Base-by-base conservation (phyloP, 2,113 vertebrate species). In the Amia ocellicauda region DNA sequence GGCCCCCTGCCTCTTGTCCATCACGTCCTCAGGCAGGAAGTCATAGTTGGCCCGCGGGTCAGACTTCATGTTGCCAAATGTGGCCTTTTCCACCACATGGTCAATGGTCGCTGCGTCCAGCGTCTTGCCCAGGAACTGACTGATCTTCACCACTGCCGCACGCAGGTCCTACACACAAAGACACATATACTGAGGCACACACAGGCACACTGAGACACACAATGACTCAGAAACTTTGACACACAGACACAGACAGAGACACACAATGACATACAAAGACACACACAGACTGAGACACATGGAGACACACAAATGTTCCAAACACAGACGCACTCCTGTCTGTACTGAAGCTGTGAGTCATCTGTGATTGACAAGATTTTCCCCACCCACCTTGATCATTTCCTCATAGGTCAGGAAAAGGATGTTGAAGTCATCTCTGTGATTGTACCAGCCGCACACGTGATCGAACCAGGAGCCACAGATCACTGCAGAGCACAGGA, bases 371-470 rank as follows among this genome's bases (percentile, higher is more conserved):
- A n/a, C n/a, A n/a, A n/a, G n/a, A n/a, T n/a, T n/a, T n/a, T n/a
- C 19, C 17, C 24, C 20, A 23, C 62, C 74, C 72, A 84, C 80
- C 79, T 80, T 86, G 61, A 79, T 85, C 83, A 87, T 80, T 7
- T 85, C 84, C 62, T 89, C 82, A 28, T 75, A 89, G 3, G 69
- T 76, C 42, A 86, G 53, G 63, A 88, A 88, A 2, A 85, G 60
- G 51, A 86, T 84, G 47, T 74, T 83, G 72, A 84, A 88, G 28
- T 85, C 73, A 27, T 77, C 67, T 60, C 60, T 83, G 28, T 87
- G 74, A 19, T 54, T 60, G 41, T 62, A 78, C 81, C 83, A 83
- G 60, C 76, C 80, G 69, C 24, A 64, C 24, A 86, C 10, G 0
- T 83, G 78, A 56, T 86, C 83, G 22, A 82, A 56, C 83, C 83